Percentiles rank a stretch among this genome's conserved stretches.
These are phyloP conservation scores for Drosophila robusta DNA, from an alignment of 2,888 invertebrate genomes.

Conservation along the genomic window DNA sequence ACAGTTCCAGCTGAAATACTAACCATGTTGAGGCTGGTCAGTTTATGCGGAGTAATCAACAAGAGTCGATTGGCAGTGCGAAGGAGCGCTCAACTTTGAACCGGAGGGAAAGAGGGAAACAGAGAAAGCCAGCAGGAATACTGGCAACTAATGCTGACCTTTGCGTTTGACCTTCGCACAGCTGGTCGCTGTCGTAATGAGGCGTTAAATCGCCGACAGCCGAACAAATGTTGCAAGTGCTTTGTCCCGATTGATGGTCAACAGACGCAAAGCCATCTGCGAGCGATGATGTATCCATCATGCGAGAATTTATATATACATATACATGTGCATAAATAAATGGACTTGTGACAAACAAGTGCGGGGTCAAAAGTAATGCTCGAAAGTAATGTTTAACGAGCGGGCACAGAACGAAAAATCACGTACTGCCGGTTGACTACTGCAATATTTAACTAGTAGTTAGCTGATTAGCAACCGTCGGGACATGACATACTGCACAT, in stretches of 20 bases:
- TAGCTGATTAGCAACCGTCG: neutral
- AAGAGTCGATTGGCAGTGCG: slow-evolving; percentile 24
- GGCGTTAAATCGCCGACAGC: slow-evolving; percentile 23
- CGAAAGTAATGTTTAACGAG: neutral
- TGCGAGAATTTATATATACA: neutral
- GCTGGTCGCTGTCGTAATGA: slow-evolving; percentile 25
- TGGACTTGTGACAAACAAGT: slow-evolving; percentile 7
- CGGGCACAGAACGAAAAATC: neutral
- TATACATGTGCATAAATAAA: slow-evolving; percentile 1
- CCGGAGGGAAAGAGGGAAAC: slow-evolving; percentile 2
- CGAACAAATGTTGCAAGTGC: slow-evolving; percentile 27
- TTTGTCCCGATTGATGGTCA: slow-evolving; percentile 30
- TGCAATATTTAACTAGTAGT: neutral
- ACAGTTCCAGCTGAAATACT: slow-evolving; percentile 1
- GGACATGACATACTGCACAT: neutral
- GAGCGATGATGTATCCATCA: slow-evolving; percentile 41
- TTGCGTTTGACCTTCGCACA: slow-evolving; percentile 38
- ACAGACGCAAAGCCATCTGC: slow-evolving; percentile 35
- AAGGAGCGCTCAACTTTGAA: slow-evolving; percentile 65
- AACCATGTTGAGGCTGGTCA: slow-evolving; percentile 55
- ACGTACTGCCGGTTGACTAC: neutral
- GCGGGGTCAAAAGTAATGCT: slow-evolving; percentile 24
- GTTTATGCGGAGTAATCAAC: slow-evolving; percentile 19
- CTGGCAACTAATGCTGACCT: slow-evolving; percentile 52
- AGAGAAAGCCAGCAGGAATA: neutral